phyloP scores from a whole-genome alignment of 2,888 invertebrate species.

The Ptilodon capucinus region DNA sequence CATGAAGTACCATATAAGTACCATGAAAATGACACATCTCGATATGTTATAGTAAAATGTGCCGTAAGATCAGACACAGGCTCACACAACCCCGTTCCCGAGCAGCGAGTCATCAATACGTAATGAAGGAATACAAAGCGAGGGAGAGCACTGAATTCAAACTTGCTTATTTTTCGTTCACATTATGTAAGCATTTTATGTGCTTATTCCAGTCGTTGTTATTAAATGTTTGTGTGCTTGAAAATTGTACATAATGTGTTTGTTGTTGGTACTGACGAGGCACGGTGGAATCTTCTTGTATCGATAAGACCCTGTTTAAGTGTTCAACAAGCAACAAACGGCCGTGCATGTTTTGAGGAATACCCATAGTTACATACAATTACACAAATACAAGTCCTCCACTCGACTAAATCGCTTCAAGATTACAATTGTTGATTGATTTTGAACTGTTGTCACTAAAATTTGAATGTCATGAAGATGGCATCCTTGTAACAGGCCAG shows the following conservation, averaged over 20 bases:
- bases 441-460: no score
- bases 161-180: conserved; percentile 32
- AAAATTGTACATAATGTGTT: background rate
- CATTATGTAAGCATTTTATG: conserved; percentile 19
- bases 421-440: no score
- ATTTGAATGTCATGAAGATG: no score
- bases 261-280: background rate
- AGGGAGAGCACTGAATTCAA: conserved; percentile 27
- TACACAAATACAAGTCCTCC: no score
- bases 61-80: conserved; percentile 27
- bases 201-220: conserved; percentile 14
- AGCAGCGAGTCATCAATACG: conserved; percentile 31
- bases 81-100: conserved; percentile 30
- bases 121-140: conserved; percentile 33
- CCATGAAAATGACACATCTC: background rate
- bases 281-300: background rate
- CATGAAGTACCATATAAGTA: background rate
- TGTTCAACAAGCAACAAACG: no score
- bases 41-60: conserved; percentile 5
- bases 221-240: conserved; percentile 14
- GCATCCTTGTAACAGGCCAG: no score
- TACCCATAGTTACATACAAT: no score
- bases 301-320: no score
- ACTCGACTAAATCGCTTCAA: no score
- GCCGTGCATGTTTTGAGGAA: no score